Percentiles rank a stretch among this genome's conserved stretches.
These are phyloP conservation scores for Rhabditophanes sp. DNA, from an alignment of 2,888 invertebrate species.

Conservation along the genomic window DNA sequence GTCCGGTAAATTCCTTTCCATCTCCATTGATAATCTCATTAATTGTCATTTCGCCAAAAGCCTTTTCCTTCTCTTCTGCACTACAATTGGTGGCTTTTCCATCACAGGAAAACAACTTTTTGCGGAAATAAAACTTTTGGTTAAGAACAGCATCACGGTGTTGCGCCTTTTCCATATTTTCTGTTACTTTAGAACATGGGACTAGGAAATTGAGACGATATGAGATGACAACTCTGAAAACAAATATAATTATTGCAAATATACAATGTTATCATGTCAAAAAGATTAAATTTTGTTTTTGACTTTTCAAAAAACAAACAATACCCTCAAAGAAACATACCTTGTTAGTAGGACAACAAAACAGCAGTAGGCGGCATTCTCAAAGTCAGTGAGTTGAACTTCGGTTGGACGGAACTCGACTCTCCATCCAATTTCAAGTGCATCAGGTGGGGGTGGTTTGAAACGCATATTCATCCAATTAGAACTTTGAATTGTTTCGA, in stretches of 20 bases:
- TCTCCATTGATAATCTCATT: constrained; percentile 89
- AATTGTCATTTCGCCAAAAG: constrained; percentile 63
- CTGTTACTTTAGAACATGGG: constrained; percentile 58
- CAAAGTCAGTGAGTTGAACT: constrained; percentile 93
- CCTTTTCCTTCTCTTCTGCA: constrained; percentile 19
- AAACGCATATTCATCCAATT: constrained; percentile 52
- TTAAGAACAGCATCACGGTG: constrained; percentile 66
- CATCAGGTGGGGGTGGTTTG: constrained; percentile 81
- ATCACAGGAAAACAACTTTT: constrained; percentile 46
- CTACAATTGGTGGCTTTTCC: constrained; percentile 18
- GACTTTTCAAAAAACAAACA: background rate
- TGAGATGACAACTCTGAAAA: constrained; percentile 69
- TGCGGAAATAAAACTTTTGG: constrained; percentile 82
- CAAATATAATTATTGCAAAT: background rate
- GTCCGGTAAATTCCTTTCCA: constrained; percentile 76
- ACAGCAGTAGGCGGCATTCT: constrained; percentile 94
- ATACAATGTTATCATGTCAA: constrained; percentile 1
- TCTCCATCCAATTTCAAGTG: constrained; percentile 91
- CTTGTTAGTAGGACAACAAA: constrained; percentile 82
- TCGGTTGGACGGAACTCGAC: constrained; percentile 92
- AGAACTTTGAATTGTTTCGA: constrained; percentile 56
- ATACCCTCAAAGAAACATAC: constrained; percentile 8
- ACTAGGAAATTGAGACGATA: constrained; percentile 87
- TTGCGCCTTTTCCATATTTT: constrained; percentile 90
- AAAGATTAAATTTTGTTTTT: background rate